phyloP scores from a whole-genome alignment of 2,797 vertebrate species.

The Glossophaga mutica region DNA sequence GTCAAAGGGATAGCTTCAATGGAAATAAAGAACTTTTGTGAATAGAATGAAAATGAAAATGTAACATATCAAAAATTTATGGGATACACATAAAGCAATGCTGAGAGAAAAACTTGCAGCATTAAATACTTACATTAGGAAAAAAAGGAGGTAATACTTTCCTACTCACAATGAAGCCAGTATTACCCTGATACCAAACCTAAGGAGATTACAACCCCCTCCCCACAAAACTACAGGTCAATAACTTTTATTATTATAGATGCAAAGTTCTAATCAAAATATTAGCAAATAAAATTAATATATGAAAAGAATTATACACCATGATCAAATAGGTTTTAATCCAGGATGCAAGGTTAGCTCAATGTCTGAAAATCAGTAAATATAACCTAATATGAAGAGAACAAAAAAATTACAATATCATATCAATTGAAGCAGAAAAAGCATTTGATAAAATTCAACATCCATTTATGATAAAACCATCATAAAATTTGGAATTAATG shows the following conservation, averaged over 20 bases:
- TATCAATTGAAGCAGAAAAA: background rate
- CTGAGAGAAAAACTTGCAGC: background rate
- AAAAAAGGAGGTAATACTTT: background rate
- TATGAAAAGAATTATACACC: background rate
- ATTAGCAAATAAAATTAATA: constrained; percentile 25
- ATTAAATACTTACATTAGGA: background rate
- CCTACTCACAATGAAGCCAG: background rate
- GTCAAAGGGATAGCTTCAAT: background rate
- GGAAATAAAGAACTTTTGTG: background rate
- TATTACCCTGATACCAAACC: background rate
- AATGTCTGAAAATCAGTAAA: background rate
- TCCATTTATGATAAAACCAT: background rate
- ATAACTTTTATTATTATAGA: background rate
- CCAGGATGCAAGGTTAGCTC: background rate
- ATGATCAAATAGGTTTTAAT: background rate
- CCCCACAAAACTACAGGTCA: background rate
- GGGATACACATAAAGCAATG: background rate
- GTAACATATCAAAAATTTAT: background rate
- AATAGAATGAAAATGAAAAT: background rate
- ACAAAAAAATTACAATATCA: background rate
- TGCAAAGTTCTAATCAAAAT: background rate
- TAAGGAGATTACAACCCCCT: background rate
- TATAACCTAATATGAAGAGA: background rate
- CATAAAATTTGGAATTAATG: constrained; percentile 3
- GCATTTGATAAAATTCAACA: background rate